A percentile compares a stretch with the other conserved stretches of the same genome.
These are phyloP conservation scores for Apodemia mormo DNA, from an alignment of 2,888 invertebrate genomes.

Conservation along the genomic window DNA sequence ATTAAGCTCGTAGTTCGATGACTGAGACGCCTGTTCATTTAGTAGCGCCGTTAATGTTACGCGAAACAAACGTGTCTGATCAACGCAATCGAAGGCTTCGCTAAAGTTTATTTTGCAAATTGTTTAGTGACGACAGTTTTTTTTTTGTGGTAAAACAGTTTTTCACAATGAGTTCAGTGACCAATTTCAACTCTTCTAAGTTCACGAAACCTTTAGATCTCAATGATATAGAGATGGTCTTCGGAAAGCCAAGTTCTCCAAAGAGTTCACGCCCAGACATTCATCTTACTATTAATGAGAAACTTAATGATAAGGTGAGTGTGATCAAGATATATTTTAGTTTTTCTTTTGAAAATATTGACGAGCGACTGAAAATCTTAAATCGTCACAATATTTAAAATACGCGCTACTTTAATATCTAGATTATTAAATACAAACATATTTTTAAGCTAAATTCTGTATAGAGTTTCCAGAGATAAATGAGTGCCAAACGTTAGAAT, in stretches of 20 bases:
- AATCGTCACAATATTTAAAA: too few species aligned
- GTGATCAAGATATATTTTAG: background rate
- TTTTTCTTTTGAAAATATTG: background rate
- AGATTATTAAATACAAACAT: too few species aligned
- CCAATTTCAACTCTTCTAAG: constrained; percentile 38
- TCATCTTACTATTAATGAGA: constrained; percentile 48
- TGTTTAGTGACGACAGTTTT: background rate
- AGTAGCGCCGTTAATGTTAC: constrained; percentile 24
- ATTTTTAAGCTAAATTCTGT: too few species aligned
- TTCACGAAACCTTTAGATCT: constrained; percentile 44
- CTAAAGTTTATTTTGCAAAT: background rate
- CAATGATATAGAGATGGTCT: constrained; percentile 59
- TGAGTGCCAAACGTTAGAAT: too few species aligned
- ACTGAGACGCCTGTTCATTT: constrained; percentile 23
- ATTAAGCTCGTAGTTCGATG: constrained; percentile 41
- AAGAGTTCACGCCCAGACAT: constrained; percentile 40
- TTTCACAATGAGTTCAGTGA: constrained; percentile 30
- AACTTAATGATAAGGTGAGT: constrained; percentile 43
- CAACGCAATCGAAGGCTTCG: background rate
- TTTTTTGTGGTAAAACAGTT: constrained; percentile 18
- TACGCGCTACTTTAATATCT: too few species aligned
- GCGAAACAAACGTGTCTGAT: constrained; percentile 24
- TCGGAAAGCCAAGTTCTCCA: constrained; percentile 52
- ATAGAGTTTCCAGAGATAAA: too few species aligned
- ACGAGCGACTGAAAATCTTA: too few species aligned